A percentile compares a stretch with the other conserved stretches of the same genome.
These are phyloP conservation scores for Delphinapterus leucas DNA, from an alignment of 2,113 vertebrate species.

Conservation along the genomic window DNA sequence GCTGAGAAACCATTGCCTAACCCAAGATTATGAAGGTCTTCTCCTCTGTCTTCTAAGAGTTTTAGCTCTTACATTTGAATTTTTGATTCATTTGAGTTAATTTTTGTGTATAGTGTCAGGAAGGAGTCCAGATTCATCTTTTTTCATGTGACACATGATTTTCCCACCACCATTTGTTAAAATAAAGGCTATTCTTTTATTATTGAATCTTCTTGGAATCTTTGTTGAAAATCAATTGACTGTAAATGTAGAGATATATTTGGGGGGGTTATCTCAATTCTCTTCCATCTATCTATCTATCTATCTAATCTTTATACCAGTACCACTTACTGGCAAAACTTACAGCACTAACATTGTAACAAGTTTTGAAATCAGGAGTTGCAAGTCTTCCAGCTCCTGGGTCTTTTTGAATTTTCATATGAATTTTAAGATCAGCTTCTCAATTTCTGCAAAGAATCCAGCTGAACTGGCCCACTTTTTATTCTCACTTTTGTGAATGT, in stretches of 20 bases:
- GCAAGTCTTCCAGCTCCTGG: not conserved
- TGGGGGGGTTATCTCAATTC: not conserved
- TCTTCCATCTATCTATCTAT: not conserved
- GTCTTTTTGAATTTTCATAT: conserved; percentile 1
- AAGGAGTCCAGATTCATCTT: not conserved
- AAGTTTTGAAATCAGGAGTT: conserved; percentile 3
- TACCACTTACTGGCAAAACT: not conserved
- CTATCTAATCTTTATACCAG: not conserved
- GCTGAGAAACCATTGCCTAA: not conserved
- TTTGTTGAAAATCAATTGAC: not conserved
- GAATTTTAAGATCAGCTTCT: not conserved
- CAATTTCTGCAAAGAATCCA: not conserved
- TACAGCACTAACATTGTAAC: not conserved
- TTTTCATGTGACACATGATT: not conserved
- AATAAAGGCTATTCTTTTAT: not conserved
- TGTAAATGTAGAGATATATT: not conserved
- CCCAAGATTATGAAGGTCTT: not conserved
- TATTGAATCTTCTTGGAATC: not conserved
- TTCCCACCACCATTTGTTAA: not conserved
- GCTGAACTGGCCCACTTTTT: not conserved
- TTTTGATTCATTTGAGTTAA: not conserved
- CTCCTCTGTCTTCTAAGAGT: not conserved
- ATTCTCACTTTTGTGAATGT: not conserved
- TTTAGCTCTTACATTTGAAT: not conserved
- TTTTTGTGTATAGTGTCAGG: not conserved